These are phyloP conservation scores for Pterostichus madidus DNA, from an alignment of 2,888 invertebrate genomes.

Conservation along the genomic window DNA sequence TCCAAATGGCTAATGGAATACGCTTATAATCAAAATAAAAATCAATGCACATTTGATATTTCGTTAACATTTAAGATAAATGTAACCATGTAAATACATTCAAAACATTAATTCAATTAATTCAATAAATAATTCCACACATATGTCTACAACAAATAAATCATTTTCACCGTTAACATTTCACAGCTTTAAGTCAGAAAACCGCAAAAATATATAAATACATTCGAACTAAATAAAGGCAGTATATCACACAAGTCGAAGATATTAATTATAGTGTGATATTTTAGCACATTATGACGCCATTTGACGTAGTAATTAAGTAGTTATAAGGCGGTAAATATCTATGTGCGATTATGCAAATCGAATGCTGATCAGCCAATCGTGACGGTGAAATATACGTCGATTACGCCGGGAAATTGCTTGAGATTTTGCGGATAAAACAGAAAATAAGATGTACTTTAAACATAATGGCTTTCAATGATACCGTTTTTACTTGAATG, in stretches of 20 bases:
- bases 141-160: conserved; percentile 27
- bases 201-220: background rate
- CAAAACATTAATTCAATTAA: conserved; percentile 19
- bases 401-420: conserved; percentile 1
- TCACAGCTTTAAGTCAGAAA: background rate
- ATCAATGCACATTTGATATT: conserved; percentile 3
- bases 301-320: conserved; percentile 30
- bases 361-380: conserved; percentile 32
- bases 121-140: conserved; percentile 18
- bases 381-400: background rate
- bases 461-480: background rate
- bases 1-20: too few relatives aligned
- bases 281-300: conserved; percentile 25
- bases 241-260: conserved; percentile 8
- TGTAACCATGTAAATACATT: background rate
- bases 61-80: conserved; percentile 19
- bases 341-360: conserved; percentile 19
- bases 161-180: background rate
- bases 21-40: background rate
- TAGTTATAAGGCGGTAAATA: background rate
- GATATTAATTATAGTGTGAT: conserved; percentile 22
- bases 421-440: background rate
- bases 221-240: background rate
- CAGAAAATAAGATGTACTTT: background rate
- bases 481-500: background rate